Base-by-base conservation (phyloP, 2,113 vertebrate species). In the Clarias magur region DNA sequence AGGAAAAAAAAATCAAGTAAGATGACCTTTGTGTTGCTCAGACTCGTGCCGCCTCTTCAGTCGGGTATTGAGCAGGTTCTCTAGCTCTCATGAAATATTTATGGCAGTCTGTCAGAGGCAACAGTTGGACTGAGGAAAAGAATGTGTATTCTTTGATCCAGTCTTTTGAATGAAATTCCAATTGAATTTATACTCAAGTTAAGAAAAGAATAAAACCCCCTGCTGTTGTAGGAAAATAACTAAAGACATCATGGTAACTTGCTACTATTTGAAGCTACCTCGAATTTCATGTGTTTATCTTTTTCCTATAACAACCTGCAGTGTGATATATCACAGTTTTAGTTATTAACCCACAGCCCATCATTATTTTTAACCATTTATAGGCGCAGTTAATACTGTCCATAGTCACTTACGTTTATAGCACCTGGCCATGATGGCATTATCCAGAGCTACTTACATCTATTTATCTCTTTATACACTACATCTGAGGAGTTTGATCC, bases 11-110 rank as follows among this genome's bases (percentile, higher is more conserved):
- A 38, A 42, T 62, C 25, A 17, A 60, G 68, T 25, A 63, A 30
- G 38, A 85, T 76, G 83, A 85, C 83, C 83, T 85, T 85, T 73
- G 72, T 76, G 70, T 27, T 75, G 83, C 72, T 62, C 59, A 63
- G 70, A 38, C 83, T 75, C 6, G 4, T 75, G 42, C 56, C 25
- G 57, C 83, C 70, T 85, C 70, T 27, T 62, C 57, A 21, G 8
- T 76, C 3, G 3, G 7, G 56, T 63, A 48, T 63, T 21, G 72
- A 85, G 25, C 70, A 62, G 72, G 72, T 76, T 85, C 25, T 25
- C 42, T 67, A 38, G 48, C 27, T 2, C 62, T 57, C 85, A 67
- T 86, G 75, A 86, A 86, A 86, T 79, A 86, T 86, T 78, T 86
- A 80, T 80, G 62, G 54, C n/a, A 56, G 60, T 85, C 83, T 62